Evolutionary conservation across 2,113 vertebrate species (phyloP).

Genomic region (Phyllostomus hastatus): DNA sequence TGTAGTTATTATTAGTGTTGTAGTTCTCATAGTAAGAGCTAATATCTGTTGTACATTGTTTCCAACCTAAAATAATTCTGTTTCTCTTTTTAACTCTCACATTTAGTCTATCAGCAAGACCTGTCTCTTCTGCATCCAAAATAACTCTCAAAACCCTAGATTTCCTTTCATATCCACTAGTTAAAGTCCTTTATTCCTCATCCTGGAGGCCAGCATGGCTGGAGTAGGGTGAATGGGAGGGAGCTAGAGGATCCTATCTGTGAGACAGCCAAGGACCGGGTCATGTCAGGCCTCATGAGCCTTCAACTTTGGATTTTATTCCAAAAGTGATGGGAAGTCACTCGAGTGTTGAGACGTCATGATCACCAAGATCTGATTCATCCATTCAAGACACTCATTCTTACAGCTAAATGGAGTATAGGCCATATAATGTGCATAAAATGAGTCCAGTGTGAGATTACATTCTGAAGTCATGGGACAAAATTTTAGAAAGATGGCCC

Average conservation of each 20-base stretch:
- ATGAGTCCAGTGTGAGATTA: background rate
- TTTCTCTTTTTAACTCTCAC: background rate
- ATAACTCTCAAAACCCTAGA: background rate
- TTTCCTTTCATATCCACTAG: background rate
- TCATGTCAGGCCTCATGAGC: background rate
- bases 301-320: background rate
- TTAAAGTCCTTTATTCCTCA: background rate
- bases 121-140: background rate
- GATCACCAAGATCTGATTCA: background rate
- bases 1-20: background rate
- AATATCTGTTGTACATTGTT: background rate
- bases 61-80: background rate
- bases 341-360: background rate
- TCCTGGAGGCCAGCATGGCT: background rate
- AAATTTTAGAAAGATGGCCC: background rate
- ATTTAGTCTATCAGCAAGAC: background rate
- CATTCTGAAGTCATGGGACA: background rate
- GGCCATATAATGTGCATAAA: background rate
- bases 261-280: background rate
- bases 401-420: background rate
- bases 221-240: background rate
- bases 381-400: background rate
- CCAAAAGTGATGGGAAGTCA: background rate
- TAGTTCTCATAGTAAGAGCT: background rate
- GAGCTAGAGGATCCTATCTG: background rate